Evolutionary conservation across 2,888 invertebrate genomes (phyloP).

Genomic region (Euplexia lucipara): DNA sequence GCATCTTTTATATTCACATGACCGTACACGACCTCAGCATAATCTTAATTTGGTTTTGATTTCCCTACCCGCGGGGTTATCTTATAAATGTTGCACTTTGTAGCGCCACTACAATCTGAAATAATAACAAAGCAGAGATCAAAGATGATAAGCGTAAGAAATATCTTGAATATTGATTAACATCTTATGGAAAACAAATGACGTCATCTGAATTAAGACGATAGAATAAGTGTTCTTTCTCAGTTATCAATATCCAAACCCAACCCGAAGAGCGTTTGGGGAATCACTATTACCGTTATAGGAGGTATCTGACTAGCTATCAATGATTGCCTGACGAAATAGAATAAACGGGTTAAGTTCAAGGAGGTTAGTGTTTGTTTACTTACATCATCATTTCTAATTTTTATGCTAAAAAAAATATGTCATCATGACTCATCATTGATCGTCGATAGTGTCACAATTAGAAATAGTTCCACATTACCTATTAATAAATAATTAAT

Average conservation of each 20-base stretch:
- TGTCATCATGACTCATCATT: no score
- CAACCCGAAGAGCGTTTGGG: not conserved
- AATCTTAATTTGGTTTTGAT: constrained; percentile 52
- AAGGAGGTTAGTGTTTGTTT: not conserved
- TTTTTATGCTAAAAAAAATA: no score
- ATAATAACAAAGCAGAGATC: constrained; percentile 31
- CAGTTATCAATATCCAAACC: not conserved
- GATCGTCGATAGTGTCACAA: no score
- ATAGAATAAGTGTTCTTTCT: not conserved
- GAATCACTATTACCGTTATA: not conserved
- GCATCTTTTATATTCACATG: constrained; percentile 25
- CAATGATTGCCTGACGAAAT: not conserved
- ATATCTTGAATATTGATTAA: constrained; percentile 20
- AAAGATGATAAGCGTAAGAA: constrained; percentile 1
- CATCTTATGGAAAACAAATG: not conserved
- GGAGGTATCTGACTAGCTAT: not conserved
- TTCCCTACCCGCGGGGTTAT: constrained; percentile 52
- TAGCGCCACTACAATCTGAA: constrained; percentile 30
- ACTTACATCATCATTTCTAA: not conserved
- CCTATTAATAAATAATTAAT: no score
- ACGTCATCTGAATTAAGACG: not conserved
- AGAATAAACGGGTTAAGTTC: not conserved
- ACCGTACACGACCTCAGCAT: constrained; percentile 42
- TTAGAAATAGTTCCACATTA: no score
- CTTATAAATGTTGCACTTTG: constrained; percentile 31